A percentile compares a stretch with the other conserved stretches of the same genome.
phyloP scores from a whole-genome alignment of 2,888 invertebrate genomes.

The Andrena fulva region DNA sequence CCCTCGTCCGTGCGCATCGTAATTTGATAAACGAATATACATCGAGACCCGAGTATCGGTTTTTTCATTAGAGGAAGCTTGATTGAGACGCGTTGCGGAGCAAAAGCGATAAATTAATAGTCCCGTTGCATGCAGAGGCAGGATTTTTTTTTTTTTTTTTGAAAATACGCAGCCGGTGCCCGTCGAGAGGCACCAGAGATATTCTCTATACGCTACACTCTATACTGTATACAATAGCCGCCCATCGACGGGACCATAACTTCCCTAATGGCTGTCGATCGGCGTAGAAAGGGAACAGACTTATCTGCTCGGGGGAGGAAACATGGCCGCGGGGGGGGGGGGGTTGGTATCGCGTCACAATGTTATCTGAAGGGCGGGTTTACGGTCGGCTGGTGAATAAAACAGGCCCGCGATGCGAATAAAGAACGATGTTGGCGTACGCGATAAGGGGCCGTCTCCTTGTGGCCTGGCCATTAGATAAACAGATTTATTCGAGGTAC shows the following conservation, averaged over 20 bases:
- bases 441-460: slow-evolving; percentile 47
- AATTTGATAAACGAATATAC: slow-evolving; percentile 51
- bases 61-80: slow-evolving; percentile 12
- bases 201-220: no score
- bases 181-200: neutral
- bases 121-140: neutral
- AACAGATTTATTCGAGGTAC: slow-evolving; percentile 62
- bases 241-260: slow-evolving; percentile 36
- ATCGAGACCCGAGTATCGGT: slow-evolving; percentile 4
- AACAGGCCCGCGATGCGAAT: slow-evolving; percentile 42
- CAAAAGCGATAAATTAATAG: slow-evolving; percentile 16
- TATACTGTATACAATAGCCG: slow-evolving; percentile 13
- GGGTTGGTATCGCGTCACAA: slow-evolving; percentile 48
- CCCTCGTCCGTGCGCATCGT: slow-evolving; percentile 41
- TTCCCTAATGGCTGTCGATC: slow-evolving; percentile 50
- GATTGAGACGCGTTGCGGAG: slow-evolving; percentile 34
- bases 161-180: neutral
- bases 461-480: slow-evolving; percentile 52
- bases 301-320: slow-evolving; percentile 56
- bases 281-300: slow-evolving; percentile 37
- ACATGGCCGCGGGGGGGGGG: slow-evolving; percentile 46
- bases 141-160: neutral
- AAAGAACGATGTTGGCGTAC: slow-evolving; percentile 47
- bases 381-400: slow-evolving; percentile 59
- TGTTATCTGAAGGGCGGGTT: slow-evolving; percentile 68